Percentiles rank a stretch among this genome's conserved stretches.
These are phyloP conservation scores for Epistrophe grossulariae DNA, from an alignment of 2,888 invertebrate genomes.

Conservation along the genomic window DNA sequence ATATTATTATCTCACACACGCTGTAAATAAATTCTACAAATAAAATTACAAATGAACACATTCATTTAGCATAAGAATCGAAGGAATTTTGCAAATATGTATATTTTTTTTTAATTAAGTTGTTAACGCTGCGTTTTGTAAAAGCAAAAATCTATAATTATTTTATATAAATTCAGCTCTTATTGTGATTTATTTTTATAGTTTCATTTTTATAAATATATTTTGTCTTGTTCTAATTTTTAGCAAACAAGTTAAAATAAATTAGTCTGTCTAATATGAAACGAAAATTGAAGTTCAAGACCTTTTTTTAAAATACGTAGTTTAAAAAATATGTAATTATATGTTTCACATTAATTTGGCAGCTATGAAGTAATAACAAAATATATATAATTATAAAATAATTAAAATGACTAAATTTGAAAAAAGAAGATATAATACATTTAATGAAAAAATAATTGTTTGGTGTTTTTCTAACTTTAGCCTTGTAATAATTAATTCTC, in stretches of 20 bases:
- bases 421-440: slow-evolving; percentile 59
- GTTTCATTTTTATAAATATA: slow-evolving; percentile 52
- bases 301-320: slow-evolving; percentile 14
- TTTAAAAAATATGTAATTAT: slow-evolving; percentile 12
- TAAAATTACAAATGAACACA: slow-evolving; percentile 24
- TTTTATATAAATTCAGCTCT: slow-evolving; percentile 63
- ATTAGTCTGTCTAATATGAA: slow-evolving; percentile 2
- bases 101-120: slow-evolving; percentile 39
- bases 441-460: slow-evolving; percentile 28
- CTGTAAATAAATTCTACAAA: slow-evolving; percentile 55
- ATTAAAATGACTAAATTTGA: slow-evolving; percentile 39
- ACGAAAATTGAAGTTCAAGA: slow-evolving; percentile 12
- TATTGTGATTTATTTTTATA: slow-evolving; percentile 71
- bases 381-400: slow-evolving; percentile 49
- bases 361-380: slow-evolving; percentile 36
- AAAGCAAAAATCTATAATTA: slow-evolving; percentile 9
- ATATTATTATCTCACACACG: slow-evolving; percentile 31
- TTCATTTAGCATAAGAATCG: slow-evolving; percentile 49
- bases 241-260: slow-evolving; percentile 17
- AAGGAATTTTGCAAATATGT: slow-evolving; percentile 63
- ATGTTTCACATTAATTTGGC: slow-evolving; percentile 31
- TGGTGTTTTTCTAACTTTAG: too few relatives aligned
- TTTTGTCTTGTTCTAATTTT: slow-evolving; percentile 52
- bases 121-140: slow-evolving; percentile 38
- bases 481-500: too few relatives aligned